Evolutionary conservation across 2,113 vertebrate species (phyloP).

Genomic region (Rhinoptilus africanus): DNA sequence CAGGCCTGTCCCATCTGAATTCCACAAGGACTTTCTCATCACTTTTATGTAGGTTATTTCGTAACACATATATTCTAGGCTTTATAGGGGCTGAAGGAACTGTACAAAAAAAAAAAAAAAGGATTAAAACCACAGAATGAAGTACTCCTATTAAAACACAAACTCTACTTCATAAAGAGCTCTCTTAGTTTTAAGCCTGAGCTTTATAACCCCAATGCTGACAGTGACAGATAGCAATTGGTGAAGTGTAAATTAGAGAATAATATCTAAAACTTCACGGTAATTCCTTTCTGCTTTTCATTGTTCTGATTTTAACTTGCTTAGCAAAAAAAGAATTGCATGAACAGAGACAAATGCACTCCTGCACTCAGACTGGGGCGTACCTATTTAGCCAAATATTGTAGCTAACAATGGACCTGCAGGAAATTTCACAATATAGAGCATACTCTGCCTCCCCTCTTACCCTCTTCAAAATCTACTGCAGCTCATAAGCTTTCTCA

Average conservation of each 20-base stretch:
- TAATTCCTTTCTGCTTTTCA: background rate
- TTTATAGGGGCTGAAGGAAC: slow-evolving; percentile 71
- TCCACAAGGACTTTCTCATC: slow-evolving; percentile 46
- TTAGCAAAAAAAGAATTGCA: background rate
- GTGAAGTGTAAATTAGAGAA: background rate
- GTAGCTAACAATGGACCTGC: background rate
- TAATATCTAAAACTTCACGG: background rate
- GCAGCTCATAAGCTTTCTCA: background rate
- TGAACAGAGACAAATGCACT: background rate
- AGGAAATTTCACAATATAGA: background rate
- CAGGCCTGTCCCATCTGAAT: slow-evolving; percentile 73
- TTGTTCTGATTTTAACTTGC: background rate
- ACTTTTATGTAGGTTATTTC: background rate
- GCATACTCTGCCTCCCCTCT: rapidly evolving
- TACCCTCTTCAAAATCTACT: background rate
- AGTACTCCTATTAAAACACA: background rate
- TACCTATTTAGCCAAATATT: background rate
- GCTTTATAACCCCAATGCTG: background rate
- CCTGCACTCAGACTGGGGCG: background rate
- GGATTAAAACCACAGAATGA: background rate
- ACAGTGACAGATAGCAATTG: background rate
- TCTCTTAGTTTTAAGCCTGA: background rate
- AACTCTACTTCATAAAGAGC: background rate
- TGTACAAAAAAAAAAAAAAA: background rate
- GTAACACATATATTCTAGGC: slow-evolving; percentile 64